A percentile compares a stretch with the other conserved stretches of the same genome.
These are phyloP conservation scores for Ovibos moschatus DNA, from an alignment of 2,113 vertebrate genomes.

Conservation along the genomic window DNA sequence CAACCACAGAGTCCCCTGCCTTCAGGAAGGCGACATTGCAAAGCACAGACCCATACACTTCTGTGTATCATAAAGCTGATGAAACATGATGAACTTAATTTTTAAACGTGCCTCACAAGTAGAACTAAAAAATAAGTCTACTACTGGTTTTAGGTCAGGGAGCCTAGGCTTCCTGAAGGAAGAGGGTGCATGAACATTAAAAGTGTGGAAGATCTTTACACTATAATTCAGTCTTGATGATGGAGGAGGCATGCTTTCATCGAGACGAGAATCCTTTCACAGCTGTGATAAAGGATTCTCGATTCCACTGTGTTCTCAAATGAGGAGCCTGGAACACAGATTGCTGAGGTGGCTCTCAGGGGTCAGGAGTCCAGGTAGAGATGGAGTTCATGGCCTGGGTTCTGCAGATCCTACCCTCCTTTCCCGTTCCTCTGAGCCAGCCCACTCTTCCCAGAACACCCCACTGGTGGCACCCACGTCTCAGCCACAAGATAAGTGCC, in stretches of 20 bases:
- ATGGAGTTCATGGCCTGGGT: background rate
- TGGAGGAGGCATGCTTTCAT: background rate
- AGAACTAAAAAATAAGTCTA: background rate
- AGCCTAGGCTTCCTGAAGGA: background rate
- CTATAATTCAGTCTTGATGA: background rate
- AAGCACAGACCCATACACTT: background rate
- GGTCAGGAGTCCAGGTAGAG: background rate
- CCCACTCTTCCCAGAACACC: background rate
- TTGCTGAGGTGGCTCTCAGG: background rate
- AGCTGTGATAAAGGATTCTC: background rate
- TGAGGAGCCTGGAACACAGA: background rate
- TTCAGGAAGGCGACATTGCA: background rate
- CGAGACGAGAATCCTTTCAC: background rate
- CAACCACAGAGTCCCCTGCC: background rate
- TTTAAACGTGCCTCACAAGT: background rate
- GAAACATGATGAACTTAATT: background rate
- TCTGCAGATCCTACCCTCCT: background rate
- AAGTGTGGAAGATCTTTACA: background rate
- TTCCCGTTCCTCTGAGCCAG: background rate
- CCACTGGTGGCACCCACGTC: background rate
- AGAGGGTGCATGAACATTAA: background rate
- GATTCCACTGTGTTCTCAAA: background rate
- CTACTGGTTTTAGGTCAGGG: background rate
- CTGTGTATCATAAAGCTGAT: background rate
- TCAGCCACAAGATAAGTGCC: background rate